A percentile compares a stretch with the other conserved stretches of the same genome.
These are phyloP conservation scores for Parnassius apollo DNA, from an alignment of 2,888 invertebrate species.

Conservation along the genomic window DNA sequence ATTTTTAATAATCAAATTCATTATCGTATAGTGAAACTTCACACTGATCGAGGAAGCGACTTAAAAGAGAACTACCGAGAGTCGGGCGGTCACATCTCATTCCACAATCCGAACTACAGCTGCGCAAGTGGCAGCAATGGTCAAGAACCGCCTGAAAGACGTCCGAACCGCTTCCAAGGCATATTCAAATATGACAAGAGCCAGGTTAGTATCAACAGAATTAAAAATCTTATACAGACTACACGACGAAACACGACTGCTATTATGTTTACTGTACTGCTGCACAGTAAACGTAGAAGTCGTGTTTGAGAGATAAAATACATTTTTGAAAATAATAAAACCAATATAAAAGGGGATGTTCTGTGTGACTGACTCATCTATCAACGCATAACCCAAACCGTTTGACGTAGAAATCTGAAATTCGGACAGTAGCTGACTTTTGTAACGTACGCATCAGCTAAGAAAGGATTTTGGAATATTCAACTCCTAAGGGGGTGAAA, in stretches of 20 bases:
- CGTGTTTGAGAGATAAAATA: too few species aligned
- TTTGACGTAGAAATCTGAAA: too few species aligned
- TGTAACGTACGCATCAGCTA: too few species aligned
- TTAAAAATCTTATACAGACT: neutral
- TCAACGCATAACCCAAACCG: too few species aligned
- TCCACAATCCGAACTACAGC: constrained; percentile 93
- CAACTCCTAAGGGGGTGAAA: too few species aligned
- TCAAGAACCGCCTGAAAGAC: constrained; percentile 52
- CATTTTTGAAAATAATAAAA: too few species aligned
- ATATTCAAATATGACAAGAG: constrained; percentile 90
- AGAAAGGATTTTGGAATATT: too few species aligned
- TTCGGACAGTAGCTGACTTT: too few species aligned
- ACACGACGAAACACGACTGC: too few species aligned
- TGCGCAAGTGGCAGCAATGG: constrained; percentile 74
- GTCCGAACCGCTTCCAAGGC: constrained; percentile 69
- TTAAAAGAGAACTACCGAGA: constrained; percentile 66
- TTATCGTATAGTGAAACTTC: constrained; percentile 43
- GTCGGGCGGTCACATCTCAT: constrained; percentile 88
- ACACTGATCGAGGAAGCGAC: constrained; percentile 44
- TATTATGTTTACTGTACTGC: neutral
- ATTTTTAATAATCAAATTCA: too few species aligned
- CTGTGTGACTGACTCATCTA: too few species aligned
- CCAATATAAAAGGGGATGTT: too few species aligned
- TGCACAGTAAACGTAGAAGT: neutral
- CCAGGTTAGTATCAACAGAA: constrained; percentile 76